Percentiles rank a stretch among this genome's conserved stretches.
Conservation (phyloP, 2,113 vertebrate genomes). For the Stegastes partitus region DNA sequence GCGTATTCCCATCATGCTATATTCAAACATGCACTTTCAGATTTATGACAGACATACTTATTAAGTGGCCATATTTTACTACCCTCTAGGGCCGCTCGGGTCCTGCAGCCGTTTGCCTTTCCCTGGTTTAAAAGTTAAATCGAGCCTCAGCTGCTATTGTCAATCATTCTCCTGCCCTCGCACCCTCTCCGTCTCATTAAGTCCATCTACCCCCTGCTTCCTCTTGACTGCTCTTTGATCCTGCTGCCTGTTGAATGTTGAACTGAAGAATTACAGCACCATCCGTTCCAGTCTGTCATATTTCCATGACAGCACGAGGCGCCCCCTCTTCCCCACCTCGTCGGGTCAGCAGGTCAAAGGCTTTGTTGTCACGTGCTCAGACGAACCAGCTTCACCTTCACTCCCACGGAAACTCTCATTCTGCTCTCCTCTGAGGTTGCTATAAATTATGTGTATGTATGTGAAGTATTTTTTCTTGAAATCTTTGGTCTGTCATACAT, state of each 20-base stretch:
- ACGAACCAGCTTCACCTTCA: conserved; percentile 13
- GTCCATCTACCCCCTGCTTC: conserved; percentile 19
- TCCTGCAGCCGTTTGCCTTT: conserved; percentile 20
- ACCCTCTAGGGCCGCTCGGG: conserved; percentile 12
- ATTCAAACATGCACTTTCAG: conserved; percentile 46
- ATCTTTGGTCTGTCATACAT: too few species aligned
- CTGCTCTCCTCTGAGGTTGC: background rate
- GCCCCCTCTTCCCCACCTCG: conserved; percentile 8
- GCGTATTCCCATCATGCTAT: conserved; percentile 29
- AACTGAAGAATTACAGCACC: conserved; percentile 52
- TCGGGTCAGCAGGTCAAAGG: conserved; percentile 39
- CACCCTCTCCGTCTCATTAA: conserved; percentile 16
- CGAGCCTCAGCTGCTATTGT: conserved; percentile 61
- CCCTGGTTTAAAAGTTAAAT: conserved; percentile 51
- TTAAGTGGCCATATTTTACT: conserved; percentile 41
- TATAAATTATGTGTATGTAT: background rate
- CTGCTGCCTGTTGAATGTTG: conserved; percentile 38
- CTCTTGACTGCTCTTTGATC: conserved; percentile 54
- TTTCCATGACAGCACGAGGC: conserved; percentile 40
- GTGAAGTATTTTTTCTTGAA: too few species aligned
- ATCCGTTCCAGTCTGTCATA: conserved; percentile 57
- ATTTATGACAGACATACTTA: conserved; percentile 37
- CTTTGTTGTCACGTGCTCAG: background rate
- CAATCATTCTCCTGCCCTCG: conserved; percentile 48
- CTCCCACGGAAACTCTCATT: background rate